These are phyloP conservation scores for Melipona beecheii DNA, from an alignment of 2,888 invertebrate genomes.

Conservation along the genomic window DNA sequence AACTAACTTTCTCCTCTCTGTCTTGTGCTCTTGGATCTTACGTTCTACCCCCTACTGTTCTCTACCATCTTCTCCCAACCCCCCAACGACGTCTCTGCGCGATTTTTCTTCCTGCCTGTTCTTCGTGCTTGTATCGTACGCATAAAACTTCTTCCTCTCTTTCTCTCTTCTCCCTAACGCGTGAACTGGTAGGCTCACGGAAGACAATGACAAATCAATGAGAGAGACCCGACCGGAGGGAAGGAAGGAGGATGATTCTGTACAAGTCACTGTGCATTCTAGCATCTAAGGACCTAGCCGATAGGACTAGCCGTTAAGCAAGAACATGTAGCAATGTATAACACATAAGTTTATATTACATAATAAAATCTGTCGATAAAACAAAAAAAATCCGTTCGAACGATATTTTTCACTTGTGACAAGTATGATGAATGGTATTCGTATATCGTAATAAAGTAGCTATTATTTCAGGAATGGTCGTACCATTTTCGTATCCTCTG, in stretches of 20 bases:
- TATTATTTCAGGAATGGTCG: conserved; percentile 62
- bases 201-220: conserved; percentile 71
- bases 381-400: conserved; percentile 55
- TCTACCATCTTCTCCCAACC: background rate
- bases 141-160: conserved; percentile 34
- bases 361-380: conserved; percentile 82
- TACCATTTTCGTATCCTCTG: conserved; percentile 35
- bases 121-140: background rate
- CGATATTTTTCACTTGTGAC: conserved; percentile 71
- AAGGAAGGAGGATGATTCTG: conserved; percentile 75
- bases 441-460: conserved; percentile 67
- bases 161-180: conserved; percentile 50
- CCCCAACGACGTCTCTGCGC: background rate
- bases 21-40: background rate
- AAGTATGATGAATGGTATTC: conserved; percentile 64
- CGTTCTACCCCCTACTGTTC: background rate
- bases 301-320: conserved; percentile 76
- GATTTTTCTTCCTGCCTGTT: conserved; percentile 1
- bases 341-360: conserved; percentile 83
- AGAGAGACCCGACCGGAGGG: conserved; percentile 41
- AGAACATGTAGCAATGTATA: conserved; percentile 81
- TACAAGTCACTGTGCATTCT: conserved; percentile 82
- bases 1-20: background rate
- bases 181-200: conserved; percentile 35
- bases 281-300: conserved; percentile 78